phyloP scores from a whole-genome alignment of 2,888 invertebrate genomes.

The Siphonodentalium dalli region DNA sequence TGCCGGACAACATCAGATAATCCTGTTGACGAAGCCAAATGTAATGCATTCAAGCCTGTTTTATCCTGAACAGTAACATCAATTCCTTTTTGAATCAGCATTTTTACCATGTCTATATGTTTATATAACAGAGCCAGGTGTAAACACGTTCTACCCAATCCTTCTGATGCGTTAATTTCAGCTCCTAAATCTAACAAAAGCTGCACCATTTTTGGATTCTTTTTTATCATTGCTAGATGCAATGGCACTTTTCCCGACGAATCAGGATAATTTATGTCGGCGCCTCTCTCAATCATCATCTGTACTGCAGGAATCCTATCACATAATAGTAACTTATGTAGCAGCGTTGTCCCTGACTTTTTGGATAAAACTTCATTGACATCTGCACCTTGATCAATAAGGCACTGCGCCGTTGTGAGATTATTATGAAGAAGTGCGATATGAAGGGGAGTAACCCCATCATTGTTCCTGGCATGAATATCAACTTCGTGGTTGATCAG shows the following conservation, averaged over 20 bases:
- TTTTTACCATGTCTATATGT: slow-evolving; percentile 40
- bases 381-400: slow-evolving; percentile 48
- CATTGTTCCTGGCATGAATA: slow-evolving; percentile 45
- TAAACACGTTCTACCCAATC: slow-evolving; percentile 32
- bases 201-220: slow-evolving; percentile 36
- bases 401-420: slow-evolving; percentile 35
- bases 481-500: slow-evolving; percentile 44
- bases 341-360: slow-evolving; percentile 39
- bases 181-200: slow-evolving; percentile 39
- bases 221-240: slow-evolving; percentile 42
- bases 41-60: slow-evolving; percentile 43
- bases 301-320: slow-evolving; percentile 37
- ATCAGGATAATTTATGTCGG: slow-evolving; percentile 39
- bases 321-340: slow-evolving; percentile 45
- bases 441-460: slow-evolving; percentile 41
- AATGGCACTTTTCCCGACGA: slow-evolving; percentile 39
- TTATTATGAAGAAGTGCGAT: slow-evolving; percentile 42
- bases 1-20: slow-evolving; percentile 40
- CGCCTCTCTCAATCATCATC: slow-evolving; percentile 42
- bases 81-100: slow-evolving; percentile 38
- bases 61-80: slow-evolving; percentile 43
- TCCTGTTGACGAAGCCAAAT: slow-evolving; percentile 39
- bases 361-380: slow-evolving; percentile 42
- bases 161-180: slow-evolving; percentile 40
- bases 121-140: slow-evolving; percentile 39